Base-by-base conservation (phyloP, 2,797 vertebrate genomes). In the Antennarius maculatus region DNA sequence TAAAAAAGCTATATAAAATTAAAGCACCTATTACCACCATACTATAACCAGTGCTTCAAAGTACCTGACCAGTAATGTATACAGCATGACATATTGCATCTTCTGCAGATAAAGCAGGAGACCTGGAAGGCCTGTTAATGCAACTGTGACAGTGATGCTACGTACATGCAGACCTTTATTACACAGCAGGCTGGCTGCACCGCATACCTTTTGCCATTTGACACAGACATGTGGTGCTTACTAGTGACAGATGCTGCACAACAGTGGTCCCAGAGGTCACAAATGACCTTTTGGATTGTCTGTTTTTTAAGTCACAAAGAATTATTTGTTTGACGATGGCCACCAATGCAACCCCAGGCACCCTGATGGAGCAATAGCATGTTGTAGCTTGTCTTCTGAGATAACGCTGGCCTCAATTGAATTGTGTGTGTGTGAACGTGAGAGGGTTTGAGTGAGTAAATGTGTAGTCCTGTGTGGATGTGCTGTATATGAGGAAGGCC, bases 281-380 rank as follows among this genome's bases (percentile, higher is more conserved):
- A 77, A 76, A 82, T 71, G 76, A 90, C 92, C 93, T 94, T 93
- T 90, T 69, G 57, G 72, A 84, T 86, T 85, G 86, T 85, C 81
- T 89, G 81, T 71, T 79, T 84, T 88, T 80, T 41, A 85, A 84
- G 90, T 89, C 90, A 87, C 80, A 90, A 86, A 86, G 81, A 80
- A 88, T 92, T 86, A 90, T 92, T 92, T 92, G 83, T 88, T 91
- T 88, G 85, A 88, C 77, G 86, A 82, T 80, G 77, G 92, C 92
- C 81, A 83, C 80, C 86, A 82, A 91, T 92, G 91, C 86, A 80
- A 92, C 93, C 91, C 67, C 77, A 13, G 92, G 93, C 93, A 80
- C 69, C 72, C 59, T 52, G 64, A 81, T 77, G 76, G 86, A 86
- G 88, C 81, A 50, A 6, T 63, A 65, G 86, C 81, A 90, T 86